Percentiles rank a stretch among this genome's conserved stretches.
Evolutionary conservation across 2,113 vertebrate genomes (phyloP).

Genomic region (Rissa tridactyla): DNA sequence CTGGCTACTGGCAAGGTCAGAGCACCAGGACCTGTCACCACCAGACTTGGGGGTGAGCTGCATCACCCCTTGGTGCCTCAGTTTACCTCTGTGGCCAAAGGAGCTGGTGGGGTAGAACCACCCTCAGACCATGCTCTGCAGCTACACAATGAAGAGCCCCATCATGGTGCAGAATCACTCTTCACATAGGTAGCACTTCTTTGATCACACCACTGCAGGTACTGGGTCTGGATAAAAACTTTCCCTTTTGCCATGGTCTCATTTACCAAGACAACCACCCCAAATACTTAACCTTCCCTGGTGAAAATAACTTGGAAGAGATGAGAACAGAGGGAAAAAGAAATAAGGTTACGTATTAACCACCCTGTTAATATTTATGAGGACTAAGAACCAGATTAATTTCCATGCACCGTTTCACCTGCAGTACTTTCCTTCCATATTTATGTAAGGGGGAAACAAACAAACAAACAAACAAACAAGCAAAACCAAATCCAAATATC

Average conservation of each 20-base stretch:
- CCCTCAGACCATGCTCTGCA: neutral
- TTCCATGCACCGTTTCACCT: conserved; percentile 74
- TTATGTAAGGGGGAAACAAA: conserved; percentile 25
- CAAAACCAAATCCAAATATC: neutral
- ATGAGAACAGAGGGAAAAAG: conserved; percentile 61
- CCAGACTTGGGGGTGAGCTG: neutral
- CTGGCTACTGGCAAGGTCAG: neutral
- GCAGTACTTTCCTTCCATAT: conserved; percentile 55
- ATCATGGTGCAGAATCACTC: neutral
- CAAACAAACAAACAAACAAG: conserved; percentile 25
- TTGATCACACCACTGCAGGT: neutral
- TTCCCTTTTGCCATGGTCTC: neutral
- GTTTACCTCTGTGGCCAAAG: neutral
- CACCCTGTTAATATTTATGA: conserved; percentile 76
- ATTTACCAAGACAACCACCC: neutral
- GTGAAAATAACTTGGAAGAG: conserved; percentile 43
- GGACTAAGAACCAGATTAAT: conserved; percentile 72
- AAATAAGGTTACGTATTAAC: conserved; percentile 72
- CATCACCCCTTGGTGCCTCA: neutral
- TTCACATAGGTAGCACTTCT: neutral
- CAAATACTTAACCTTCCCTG: neutral
- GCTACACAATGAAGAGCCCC: neutral
- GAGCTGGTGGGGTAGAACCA: neutral
- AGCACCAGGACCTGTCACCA: neutral
- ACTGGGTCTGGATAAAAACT: neutral